Evolutionary conservation across 2,797 vertebrate genomes (phyloP).

Genomic region (Paratrypauchen microcephalus): DNA sequence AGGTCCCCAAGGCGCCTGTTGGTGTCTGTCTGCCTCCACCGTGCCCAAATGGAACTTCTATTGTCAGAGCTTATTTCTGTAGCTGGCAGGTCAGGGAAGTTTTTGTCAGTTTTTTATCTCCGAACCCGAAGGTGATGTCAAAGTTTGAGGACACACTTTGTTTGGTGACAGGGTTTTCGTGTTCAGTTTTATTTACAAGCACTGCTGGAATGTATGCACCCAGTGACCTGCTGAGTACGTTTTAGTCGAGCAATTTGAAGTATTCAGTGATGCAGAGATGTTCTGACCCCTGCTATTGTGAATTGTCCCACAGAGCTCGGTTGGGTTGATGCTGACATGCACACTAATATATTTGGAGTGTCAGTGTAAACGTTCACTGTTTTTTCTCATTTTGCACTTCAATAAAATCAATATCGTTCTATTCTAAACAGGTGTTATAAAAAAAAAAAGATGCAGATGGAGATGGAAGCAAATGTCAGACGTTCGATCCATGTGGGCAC

Average conservation of each 20-base stretch:
- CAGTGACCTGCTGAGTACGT: not conserved
- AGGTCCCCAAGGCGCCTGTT: conserved; percentile 64
- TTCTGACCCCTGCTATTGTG: not conserved
- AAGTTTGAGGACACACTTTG: conserved; percentile 22
- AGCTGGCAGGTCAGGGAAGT: conserved; percentile 34
- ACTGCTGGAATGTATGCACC: not conserved
- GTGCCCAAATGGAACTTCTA: conserved; percentile 55
- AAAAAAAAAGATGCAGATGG: too few species aligned
- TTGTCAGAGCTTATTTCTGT: conserved; percentile 55
- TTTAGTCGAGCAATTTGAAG: not conserved
- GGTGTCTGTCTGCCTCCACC: conserved; percentile 67
- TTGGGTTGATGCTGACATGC: not conserved
- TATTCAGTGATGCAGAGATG: not conserved
- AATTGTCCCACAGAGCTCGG: not conserved
- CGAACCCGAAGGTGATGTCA: conserved; percentile 29
- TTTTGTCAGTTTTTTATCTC: conserved; percentile 39
- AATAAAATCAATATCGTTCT: too few species aligned
- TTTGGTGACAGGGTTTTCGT: conserved; percentile 19
- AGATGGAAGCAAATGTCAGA: too few species aligned
- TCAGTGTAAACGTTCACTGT: not conserved
- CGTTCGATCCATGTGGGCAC: too few species aligned
- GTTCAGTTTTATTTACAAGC: not conserved
- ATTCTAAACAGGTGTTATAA: too few species aligned
- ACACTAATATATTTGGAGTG: not conserved
- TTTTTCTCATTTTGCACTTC: not conserved